Evolutionary conservation across 2,113 vertebrate genomes (phyloP), one percentile per base, ranked within the genome.

Genomic region (Spizaetus ornatus): DNA sequence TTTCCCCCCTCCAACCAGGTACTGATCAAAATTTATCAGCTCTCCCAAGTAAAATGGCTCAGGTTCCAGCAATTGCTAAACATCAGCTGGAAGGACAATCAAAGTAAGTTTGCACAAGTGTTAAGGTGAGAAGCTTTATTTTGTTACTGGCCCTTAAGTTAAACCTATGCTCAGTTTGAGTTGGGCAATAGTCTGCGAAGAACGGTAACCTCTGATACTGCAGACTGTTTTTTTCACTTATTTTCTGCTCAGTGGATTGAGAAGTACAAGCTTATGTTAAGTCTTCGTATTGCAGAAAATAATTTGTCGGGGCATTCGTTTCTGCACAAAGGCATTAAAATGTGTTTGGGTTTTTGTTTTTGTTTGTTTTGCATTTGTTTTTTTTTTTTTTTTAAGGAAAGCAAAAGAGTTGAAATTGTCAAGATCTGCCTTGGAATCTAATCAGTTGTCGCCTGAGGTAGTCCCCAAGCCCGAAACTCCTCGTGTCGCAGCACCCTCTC

Each of bases 61-160:
- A 99, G 73, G 98, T 99, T 10, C 99, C 99, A 43, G 98, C 98
- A 67, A 98, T 99, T 25, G 98, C 99, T 96, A 98, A 99, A 94
- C 98, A 98, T 55, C 97, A 99, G 80, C 98, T 99, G 58, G 99
- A 99, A 95, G 98, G 98, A 91, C 98, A 99, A 84, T 98, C 98
- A 16, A 97, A 81, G 99, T 99, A 98, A 98, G 99, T 98, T 81
- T 88, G 55, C 59, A 50, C 47, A 50, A 66, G 56, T 16, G 36
- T 43, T 42, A 21, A 71, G 38, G 26, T 38, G 52, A 79, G 83
- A 27, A 69, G 66, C 25, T 80, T 86, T 85, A 22, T 78, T 53
- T 76, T 59, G 31, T n/a, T 14, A 12, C 29, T 76, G 47, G 32
- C 38, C 36, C 6, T 69, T 34, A 56, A 93, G 26, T 63, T 90